Evolutionary conservation across 2,113 vertebrate genomes (phyloP).

Genomic region (Canis aureus): DNA sequence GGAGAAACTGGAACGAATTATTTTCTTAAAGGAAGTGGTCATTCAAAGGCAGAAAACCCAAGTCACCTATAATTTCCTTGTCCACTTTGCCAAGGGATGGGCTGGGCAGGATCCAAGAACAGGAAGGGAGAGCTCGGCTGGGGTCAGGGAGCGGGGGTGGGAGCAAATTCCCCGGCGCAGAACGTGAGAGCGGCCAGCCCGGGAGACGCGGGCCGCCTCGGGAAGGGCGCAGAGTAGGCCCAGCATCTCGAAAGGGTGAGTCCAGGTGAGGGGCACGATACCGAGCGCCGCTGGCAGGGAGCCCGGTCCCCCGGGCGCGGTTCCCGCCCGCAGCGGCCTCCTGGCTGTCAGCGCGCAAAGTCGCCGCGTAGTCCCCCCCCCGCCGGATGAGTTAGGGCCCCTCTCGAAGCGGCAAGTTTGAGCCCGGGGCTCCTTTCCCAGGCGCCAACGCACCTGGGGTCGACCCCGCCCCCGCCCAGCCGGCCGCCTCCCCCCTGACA

Average conservation of each 20-base stretch:
- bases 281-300: neutral
- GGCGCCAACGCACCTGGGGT: neutral
- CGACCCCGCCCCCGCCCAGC: neutral
- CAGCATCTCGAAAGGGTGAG: neutral
- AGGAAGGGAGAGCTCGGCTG: neutral
- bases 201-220: neutral
- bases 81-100: constrained; percentile 9
- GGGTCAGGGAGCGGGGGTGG: neutral
- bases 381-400: constrained; percentile 49
- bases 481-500: neutral
- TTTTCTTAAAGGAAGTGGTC: constrained; percentile 20
- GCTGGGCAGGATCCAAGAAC: neutral
- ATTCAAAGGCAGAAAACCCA: constrained; percentile 58
- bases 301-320: neutral
- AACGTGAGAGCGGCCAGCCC: neutral
- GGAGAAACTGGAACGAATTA: constrained; percentile 12
- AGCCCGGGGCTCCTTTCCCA: constrained; percentile 68
- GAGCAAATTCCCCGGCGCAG: neutral
- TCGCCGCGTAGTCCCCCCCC: constrained; percentile 53
- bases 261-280: constrained; percentile 57
- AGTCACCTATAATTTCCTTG: constrained; percentile 22
- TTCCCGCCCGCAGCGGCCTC: neutral
- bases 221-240: neutral
- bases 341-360: constrained; percentile 69
- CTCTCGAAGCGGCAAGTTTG: constrained; percentile 3